Percentiles rank a stretch among this genome's conserved stretches.
Conservation (phyloP, 53 echinoderm and acorn worm genomes). For the Holothuria scabra region DNA sequence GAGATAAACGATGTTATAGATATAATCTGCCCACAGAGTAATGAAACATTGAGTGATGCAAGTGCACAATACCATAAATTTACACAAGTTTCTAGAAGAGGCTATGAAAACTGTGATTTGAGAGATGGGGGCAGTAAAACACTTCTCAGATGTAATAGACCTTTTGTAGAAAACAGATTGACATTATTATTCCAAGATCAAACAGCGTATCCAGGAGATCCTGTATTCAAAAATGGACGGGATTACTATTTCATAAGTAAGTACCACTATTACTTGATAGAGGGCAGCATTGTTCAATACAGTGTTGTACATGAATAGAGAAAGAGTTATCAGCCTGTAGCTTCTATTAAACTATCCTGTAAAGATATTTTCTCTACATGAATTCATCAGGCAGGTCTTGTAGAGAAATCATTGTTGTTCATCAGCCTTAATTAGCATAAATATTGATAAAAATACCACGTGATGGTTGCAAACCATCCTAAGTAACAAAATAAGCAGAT, state of each 20-base stretch:
- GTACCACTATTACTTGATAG: slow-evolving; percentile 18
- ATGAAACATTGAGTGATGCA: slow-evolving; percentile 44
- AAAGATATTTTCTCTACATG: too few species aligned
- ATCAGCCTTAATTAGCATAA: too few species aligned
- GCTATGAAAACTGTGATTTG: slow-evolving; percentile 69
- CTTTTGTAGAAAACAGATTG: slow-evolving; percentile 69
- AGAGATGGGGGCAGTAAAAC: slow-evolving; percentile 22
- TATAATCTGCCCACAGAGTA: slow-evolving; percentile 70
- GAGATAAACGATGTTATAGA: slow-evolving; percentile 79
- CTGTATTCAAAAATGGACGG: slow-evolving; percentile 65
- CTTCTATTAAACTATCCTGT: too few species aligned
- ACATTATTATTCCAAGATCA: slow-evolving; percentile 74
- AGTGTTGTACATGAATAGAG: too few species aligned
- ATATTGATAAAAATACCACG: too few species aligned
- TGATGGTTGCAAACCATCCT: too few species aligned
- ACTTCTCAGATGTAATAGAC: slow-evolving; percentile 74
- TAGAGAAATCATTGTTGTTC: too few species aligned
- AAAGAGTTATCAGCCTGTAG: too few species aligned
- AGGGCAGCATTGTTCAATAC: too few species aligned
- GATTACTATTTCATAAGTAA: slow-evolving; percentile 97
- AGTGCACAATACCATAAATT: slow-evolving; percentile 79
- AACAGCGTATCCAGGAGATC: slow-evolving; percentile 72
- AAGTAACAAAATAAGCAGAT: too few species aligned
- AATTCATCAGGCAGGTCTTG: too few species aligned
- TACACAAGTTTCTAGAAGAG: slow-evolving; percentile 67